Conservation (phyloP, 2,797 vertebrate genomes). For the Sebastes glaucus region DNA sequence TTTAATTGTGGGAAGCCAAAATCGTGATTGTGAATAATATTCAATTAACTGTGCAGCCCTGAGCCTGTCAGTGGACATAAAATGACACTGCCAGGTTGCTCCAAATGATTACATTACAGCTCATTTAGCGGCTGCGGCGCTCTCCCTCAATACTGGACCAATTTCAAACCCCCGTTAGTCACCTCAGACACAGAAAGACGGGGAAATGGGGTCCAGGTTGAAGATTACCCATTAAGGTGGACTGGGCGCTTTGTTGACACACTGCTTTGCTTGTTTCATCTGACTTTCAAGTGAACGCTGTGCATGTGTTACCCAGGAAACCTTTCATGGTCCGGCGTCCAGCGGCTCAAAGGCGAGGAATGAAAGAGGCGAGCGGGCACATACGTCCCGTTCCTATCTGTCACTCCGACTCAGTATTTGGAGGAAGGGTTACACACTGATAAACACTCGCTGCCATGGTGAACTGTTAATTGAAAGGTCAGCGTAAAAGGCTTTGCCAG, state of each 20-base stretch:
- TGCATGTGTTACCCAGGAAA: conserved; percentile 55
- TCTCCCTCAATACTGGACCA: too few relatives aligned
- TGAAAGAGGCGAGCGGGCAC: conserved; percentile 47
- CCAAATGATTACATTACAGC: too few relatives aligned
- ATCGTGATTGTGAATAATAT: too few relatives aligned
- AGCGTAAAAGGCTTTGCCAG: conserved; percentile 19
- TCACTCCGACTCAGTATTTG: neutral
- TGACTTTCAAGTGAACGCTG: conserved; percentile 41
- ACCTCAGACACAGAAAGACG: neutral
- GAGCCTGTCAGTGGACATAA: too few relatives aligned
- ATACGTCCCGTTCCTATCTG: neutral
- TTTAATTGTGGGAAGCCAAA: too few relatives aligned
- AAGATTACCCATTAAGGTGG: neutral
- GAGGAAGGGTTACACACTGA: neutral
- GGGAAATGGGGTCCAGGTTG: neutral
- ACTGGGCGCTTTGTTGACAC: neutral
- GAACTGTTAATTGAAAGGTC: conserved; percentile 59
- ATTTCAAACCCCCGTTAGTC: neutral
- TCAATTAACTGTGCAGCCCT: too few relatives aligned
- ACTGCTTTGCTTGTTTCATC: conserved; percentile 31
- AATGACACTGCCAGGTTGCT: too few relatives aligned
- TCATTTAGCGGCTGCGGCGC: too few relatives aligned
- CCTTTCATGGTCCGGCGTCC: conserved; percentile 50
- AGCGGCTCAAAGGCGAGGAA: conserved; percentile 36
- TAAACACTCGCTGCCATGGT: conserved; percentile 32